Evolutionary conservation across 2,888 invertebrate species (phyloP), one percentile per base, ranked within the genome.

Genomic region (Ryuthela nishihirai): DNA sequence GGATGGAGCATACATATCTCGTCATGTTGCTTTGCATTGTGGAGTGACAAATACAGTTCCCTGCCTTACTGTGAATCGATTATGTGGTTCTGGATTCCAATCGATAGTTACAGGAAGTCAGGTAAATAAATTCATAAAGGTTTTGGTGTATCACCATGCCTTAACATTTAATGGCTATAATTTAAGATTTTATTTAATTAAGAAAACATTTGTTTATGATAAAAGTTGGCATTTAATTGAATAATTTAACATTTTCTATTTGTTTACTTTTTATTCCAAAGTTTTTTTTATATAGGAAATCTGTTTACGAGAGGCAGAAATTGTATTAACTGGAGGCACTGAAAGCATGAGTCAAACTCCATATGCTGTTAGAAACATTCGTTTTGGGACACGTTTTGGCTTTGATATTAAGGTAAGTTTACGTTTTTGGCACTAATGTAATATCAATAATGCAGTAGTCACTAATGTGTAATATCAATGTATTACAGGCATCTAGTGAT

Each of bases 41-140:
- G 95, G 94, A 40, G 83, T 98, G 49, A 92, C 94, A 6, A 76
- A 85, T 65, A 86, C 89, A 39, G 83, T 78, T 58, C 94, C 95
- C 1, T 93, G 90, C 0, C 78, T 92, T 2, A 85, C 85, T 44
- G 82, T 99, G 42, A 99, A 98, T 78, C 80, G 98, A 63, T 80
- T 99, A 17, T 99, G 99, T 75, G 99, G 98, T 15, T 95, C 95
- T 25, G 98, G 98, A 1, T 99, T 99, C 76, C 98, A 99, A 74
- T 83, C 98, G 0, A 79, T 99, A 62, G 83, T 95, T 17, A 92
- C 85, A 77, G 89, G 87, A 48, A 87, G 88, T 32, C 94, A 94
- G 81, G 90, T 88, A 76, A 73, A 70, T 58, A 25, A 32, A 4
- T 2, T 23, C n/a, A n/a, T n/a, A n/a, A 9, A 9, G 29, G 10